Percentiles rank a stretch among this genome's conserved stretches.
These are phyloP conservation scores for Belonocnema kinseyi DNA, from an alignment of 1,140 invertebrate genomes.

Conservation along the genomic window DNA sequence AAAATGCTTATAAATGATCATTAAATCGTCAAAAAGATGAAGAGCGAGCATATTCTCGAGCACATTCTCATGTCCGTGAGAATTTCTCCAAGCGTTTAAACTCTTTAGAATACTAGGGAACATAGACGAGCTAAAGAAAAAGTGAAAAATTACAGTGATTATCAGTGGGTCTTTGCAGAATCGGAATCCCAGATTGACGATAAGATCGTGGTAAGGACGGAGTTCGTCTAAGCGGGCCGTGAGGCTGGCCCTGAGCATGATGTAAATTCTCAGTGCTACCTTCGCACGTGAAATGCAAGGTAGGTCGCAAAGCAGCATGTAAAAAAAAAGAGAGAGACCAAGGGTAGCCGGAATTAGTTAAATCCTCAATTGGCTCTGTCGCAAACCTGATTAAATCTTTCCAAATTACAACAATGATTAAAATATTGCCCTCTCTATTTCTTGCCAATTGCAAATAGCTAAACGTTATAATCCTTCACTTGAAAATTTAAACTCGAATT, in stretches of 20 bases:
- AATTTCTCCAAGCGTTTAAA: no score
- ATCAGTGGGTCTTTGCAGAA: constrained; percentile 75
- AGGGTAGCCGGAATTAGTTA: constrained; percentile 37
- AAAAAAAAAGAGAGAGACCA: constrained; percentile 37
- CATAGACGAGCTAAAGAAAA: constrained; percentile 36
- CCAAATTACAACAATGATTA: no score
- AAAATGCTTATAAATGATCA: no score
- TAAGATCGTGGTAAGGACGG: constrained; percentile 79
- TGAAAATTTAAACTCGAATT: constrained; percentile 18
- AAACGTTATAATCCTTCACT: constrained; percentile 44
- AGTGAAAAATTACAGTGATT: constrained; percentile 70
- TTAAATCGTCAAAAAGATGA: no score
- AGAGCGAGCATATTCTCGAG: no score
- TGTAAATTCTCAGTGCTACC: constrained; percentile 80
- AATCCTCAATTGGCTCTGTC: constrained; percentile 31
- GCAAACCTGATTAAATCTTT: background rate
- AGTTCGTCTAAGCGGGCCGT: constrained; percentile 76
- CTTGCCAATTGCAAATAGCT: constrained; percentile 41
- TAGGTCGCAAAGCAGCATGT: constrained; percentile 69
- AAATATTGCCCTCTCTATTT: no score
- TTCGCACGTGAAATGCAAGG: constrained; percentile 66
- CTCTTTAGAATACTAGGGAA: background rate
- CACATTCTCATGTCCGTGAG: no score
- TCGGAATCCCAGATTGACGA: constrained; percentile 79
- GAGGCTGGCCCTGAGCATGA: constrained; percentile 67